Conservation (phyloP, 2,888 invertebrate genomes). For the Stenurella melanura region DNA sequence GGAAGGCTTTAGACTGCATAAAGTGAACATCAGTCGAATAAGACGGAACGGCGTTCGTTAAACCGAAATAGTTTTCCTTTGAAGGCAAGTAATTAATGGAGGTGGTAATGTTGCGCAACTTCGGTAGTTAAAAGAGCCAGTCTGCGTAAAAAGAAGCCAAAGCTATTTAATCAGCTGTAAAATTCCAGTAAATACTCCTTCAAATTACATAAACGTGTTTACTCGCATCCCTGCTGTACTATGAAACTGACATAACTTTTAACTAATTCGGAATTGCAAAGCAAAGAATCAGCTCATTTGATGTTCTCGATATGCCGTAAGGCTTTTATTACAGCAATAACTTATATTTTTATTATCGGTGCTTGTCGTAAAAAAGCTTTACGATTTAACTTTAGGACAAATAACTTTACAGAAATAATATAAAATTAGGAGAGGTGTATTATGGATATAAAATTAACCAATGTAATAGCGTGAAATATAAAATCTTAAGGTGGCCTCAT, state of each 20-base stretch:
- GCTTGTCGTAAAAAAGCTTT: not conserved
- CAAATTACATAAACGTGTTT: conserved; percentile 47
- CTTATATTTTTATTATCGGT: not conserved
- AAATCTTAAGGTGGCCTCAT: no score
- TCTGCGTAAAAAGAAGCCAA: conserved; percentile 51
- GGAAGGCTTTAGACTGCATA: conserved; percentile 44
- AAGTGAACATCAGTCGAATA: conserved; percentile 48
- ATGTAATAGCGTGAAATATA: no score
- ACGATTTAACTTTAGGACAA: not conserved
- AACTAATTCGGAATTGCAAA: conserved; percentile 27
- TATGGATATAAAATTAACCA: no score
- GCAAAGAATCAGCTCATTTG: conserved; percentile 24
- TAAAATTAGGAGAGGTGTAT: not conserved
- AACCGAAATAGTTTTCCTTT: conserved; percentile 58
- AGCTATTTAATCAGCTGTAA: conserved; percentile 61
- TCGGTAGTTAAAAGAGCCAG: conserved; percentile 55
- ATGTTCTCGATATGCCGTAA: conserved; percentile 12
- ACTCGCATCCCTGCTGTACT: conserved; percentile 32
- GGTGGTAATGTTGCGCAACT: conserved; percentile 56
- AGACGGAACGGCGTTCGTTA: conserved; percentile 46
- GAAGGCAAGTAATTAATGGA: conserved; percentile 58
- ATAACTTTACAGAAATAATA: not conserved
- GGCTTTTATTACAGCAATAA: conserved; percentile 11
- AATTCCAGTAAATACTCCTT: conserved; percentile 58
- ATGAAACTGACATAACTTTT: conserved; percentile 24